These are phyloP conservation scores for Mus spicilegus DNA, from an alignment of 2,113 vertebrate genomes.

Conservation along the genomic window DNA sequence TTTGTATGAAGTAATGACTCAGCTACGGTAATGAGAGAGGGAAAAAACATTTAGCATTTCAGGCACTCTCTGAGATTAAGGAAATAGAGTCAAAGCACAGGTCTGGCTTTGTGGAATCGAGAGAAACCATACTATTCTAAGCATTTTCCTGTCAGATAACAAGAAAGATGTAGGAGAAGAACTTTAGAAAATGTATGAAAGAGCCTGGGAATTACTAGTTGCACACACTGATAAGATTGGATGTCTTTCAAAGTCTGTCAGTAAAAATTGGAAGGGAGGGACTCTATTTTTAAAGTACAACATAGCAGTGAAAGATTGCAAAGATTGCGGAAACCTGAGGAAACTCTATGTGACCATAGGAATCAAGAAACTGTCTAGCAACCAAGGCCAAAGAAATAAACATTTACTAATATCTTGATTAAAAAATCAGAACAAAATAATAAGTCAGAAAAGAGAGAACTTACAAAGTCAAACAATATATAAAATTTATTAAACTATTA, in stretches of 20 bases:
- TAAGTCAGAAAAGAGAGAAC: neutral
- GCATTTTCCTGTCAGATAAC: neutral
- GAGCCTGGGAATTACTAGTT: neutral
- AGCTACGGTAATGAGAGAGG: neutral
- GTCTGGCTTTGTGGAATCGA: neutral
- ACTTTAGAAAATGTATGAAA: neutral
- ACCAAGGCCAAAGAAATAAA: neutral
- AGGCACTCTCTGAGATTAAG: neutral
- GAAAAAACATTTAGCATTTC: neutral
- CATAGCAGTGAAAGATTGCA: neutral
- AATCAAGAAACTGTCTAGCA: neutral
- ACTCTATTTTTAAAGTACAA: neutral
- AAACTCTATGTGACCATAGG: neutral
- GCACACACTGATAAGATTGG: neutral
- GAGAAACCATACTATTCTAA: neutral
- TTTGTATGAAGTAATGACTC: neutral
- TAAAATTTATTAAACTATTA: neutral
- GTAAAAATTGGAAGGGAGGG: neutral
- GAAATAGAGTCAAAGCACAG: neutral
- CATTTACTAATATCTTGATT: neutral
- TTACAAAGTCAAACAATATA: neutral
- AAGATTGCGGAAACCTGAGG: neutral
- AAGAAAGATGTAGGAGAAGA: neutral
- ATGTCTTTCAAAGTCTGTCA: neutral
- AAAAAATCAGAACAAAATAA: neutral